Base-by-base conservation (phyloP, 2,888 invertebrate species). In the Leptura quadrifasciata region DNA sequence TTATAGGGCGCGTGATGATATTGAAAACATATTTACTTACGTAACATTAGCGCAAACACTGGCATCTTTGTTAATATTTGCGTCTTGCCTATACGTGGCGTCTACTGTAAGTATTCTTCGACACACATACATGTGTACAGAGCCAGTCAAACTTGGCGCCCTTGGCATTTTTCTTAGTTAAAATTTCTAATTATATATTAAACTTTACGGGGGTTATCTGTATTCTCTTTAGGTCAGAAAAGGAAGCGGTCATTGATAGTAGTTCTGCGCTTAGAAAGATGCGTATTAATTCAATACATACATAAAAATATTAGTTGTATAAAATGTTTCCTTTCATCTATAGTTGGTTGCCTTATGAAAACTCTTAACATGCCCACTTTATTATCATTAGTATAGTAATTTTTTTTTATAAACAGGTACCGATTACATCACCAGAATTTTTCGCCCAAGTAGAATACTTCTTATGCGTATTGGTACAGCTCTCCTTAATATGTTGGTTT, bases 71-170 rank as follows among this genome's bases (percentile, higher is more conserved):
- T 78, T 85, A 39, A 82, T 84, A 21, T 78, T 83, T 57, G 84
- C 84, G 24, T 83, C 85, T 9, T 84, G 85, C 67, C 67, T 85
- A 17, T 85, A 80, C 69, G 79, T 82, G 8, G 81, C 83, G n/a
- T 77, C 81, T 9, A 77, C 68, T 47, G 84, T 83, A 76, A 80
- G 80, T 81, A 71, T 31, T 72, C 18, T 24, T 3, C 17, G 1
- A 52, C 6, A 15, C 15, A 15, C 52, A 15, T 0, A 52, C 17
- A 52, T 52, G 15, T n/a, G 1, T 15, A 52, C 52, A 52, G 5
- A 15, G 2, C 15, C 0, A n/a, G 17, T 4, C 8, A 47, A 47
- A 47, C 8, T 47, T 8, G 12, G 8, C 12, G 47, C 2, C n/a
- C 8, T 15, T 4, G 17, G 2, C 52, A 52, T n/a, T n/a, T 52